Evolutionary conservation across 1,140 invertebrate species (phyloP), one percentile per base, ranked within the genome.

Genomic region (Drosophila lacteicornis): DNA sequence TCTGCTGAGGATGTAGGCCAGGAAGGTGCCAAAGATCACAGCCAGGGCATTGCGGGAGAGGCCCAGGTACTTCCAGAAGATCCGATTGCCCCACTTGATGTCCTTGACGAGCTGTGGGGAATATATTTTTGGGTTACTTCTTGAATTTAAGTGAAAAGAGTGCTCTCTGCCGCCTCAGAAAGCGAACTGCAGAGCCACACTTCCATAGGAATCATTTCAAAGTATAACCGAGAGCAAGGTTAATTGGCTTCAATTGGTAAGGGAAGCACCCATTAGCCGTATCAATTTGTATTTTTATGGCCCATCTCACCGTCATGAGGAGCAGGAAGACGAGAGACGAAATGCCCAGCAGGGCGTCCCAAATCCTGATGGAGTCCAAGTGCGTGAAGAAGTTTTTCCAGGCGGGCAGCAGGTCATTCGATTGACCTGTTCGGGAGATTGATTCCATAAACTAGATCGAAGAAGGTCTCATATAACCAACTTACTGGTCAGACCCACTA

Each of bases 31-130:
- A 3, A 96, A 88, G 3, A 97, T 93, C 3, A 98, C 97, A 1
- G 96, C 94, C 4, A 97, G 93, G 2, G 97, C 97, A 84, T 98
- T 98, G 59, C 97, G 82, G 93, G 94, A 69, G 94, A 95, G 6
- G 96, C 98, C 96, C 96, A 98, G 75, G 94, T 95, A 94, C 97
- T 97, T 19, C 98, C 94, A 77, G 96, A 94, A 96, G 97, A 30
- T 97, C 56, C 90, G 67, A 17, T 80, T 75, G 17, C 74, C 60
- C 60, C 80, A 83, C 40, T 71, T 81, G n/a, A 92, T 77, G 50
- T 80, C 86, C 17, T 97, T 50, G 95, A 96, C 92, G 96, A 98
- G 93, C 98, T 98, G 22, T 3, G 47, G 2, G 1, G 13, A 51
- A 11, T 6, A 12, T 11, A 25, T 19, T 11, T 25, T 11, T 25